Percentiles rank a stretch among this genome's conserved stretches.
Conservation (phyloP, 2,113 vertebrate genomes). For the Corythoichthys intestinalis region DNA sequence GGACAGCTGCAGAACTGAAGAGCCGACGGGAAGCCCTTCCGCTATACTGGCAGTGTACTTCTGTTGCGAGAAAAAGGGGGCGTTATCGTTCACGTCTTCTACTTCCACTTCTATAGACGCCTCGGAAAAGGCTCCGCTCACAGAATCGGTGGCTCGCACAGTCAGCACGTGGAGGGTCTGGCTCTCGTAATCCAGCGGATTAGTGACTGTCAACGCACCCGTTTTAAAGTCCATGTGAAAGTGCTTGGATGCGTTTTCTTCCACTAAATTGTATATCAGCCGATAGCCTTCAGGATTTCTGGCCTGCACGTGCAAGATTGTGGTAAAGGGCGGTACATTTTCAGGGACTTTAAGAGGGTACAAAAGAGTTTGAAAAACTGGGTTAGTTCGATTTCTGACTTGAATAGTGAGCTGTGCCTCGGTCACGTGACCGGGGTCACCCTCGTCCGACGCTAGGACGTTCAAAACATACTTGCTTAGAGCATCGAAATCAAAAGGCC, state of each 20-base stretch:
- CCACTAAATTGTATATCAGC: conserved; percentile 90
- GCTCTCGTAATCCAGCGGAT: conserved; percentile 88
- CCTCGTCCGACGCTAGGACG: conserved; percentile 83
- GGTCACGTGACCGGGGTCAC: conserved; percentile 72
- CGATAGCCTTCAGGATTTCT: conserved; percentile 90
- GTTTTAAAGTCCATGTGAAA: conserved; percentile 93
- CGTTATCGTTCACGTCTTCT: conserved; percentile 91
- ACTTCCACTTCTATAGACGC: conserved; percentile 87
- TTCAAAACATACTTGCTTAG: conserved; percentile 85
- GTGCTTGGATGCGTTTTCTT: conserved; percentile 80
- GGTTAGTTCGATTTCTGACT: conserved; percentile 89
- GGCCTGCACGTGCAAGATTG: conserved; percentile 91
- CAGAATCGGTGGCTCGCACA: conserved; percentile 87
- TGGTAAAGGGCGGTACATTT: conserved; percentile 84
- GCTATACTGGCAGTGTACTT: conserved; percentile 71
- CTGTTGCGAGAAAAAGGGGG: conserved; percentile 79
- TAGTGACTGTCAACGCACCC: conserved; percentile 82
- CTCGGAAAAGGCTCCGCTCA: conserved; percentile 86
- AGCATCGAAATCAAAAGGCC: conserved; percentile 87
- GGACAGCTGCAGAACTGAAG: conserved; percentile 78
- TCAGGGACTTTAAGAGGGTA: conserved; percentile 90
- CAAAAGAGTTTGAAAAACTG: conserved; percentile 87
- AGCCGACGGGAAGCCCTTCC: conserved; percentile 80
- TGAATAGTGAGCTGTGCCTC: conserved; percentile 81
- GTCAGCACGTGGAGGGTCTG: conserved; percentile 79